These are phyloP conservation scores for Chionoecetes opilio DNA, from an alignment of 1,140 invertebrate species.

Conservation along the genomic window DNA sequence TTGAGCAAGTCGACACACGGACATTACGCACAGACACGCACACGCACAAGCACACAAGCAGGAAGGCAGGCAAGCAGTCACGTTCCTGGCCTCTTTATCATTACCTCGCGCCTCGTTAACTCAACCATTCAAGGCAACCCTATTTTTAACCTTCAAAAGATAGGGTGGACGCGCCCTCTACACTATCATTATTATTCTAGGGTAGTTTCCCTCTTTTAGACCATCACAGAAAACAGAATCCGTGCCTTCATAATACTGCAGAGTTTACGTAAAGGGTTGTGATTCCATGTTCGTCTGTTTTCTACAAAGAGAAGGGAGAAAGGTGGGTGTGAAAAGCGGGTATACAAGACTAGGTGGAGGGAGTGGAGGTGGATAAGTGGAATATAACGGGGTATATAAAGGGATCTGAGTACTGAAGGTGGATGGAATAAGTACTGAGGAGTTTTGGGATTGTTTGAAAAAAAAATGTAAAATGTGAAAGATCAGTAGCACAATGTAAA, in stretches of 20 bases:
- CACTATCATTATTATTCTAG: neutral
- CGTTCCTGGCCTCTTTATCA: neutral
- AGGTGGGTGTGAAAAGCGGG: no score
- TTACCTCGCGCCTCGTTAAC: neutral
- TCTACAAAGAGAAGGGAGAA: no score
- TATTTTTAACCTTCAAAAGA: constrained; percentile 10
- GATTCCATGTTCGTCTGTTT: no score
- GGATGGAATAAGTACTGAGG: no score
- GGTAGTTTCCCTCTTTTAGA: neutral
- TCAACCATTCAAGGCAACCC: neutral
- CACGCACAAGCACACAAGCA: neutral
- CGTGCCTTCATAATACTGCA: neutral
- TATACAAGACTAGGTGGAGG: neutral
- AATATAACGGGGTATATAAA: no score
- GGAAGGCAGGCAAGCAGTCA: constrained; percentile 1
- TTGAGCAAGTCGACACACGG: neutral
- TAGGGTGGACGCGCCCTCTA: neutral
- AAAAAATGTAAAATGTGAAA: neutral
- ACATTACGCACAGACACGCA: neutral
- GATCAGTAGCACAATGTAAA: neutral
- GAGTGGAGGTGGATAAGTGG: neutral
- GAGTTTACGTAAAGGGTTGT: no score
- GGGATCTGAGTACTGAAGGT: no score
- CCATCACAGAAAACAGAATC: neutral
- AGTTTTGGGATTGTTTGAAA: no score